Evolutionary conservation across 1,140 invertebrate species (phyloP).

Genomic region (Drosophila rhopaloa): DNA sequence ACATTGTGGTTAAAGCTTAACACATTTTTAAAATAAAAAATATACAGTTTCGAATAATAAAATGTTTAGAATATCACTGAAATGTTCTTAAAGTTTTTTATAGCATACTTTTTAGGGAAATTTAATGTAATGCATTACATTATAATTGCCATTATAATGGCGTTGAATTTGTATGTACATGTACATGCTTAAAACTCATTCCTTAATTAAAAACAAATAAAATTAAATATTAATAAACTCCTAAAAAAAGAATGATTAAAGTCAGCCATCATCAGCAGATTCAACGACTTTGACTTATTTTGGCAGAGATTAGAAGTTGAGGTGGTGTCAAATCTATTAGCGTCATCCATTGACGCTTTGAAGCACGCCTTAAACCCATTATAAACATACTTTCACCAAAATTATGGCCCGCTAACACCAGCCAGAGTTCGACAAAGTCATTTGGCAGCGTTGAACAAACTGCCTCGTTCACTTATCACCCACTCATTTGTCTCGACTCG

Average conservation of each 20-base stretch:
- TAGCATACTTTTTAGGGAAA: slow-evolving; percentile 10
- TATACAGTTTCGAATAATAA: no score
- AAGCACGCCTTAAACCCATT: slow-evolving; percentile 39
- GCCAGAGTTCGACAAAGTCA: slow-evolving; percentile 50
- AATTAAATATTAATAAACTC: background rate
- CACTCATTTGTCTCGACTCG: slow-evolving; percentile 62
- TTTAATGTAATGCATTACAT: no score
- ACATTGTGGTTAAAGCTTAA: no score
- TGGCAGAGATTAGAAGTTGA: slow-evolving; percentile 29
- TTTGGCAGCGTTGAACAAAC: slow-evolving; percentile 38
- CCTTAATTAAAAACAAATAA: background rate
- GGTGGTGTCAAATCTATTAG: slow-evolving; percentile 34
- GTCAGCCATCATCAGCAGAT: background rate
- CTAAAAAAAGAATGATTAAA: slow-evolving; percentile 1
- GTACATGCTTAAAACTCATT: no score
- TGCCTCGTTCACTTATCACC: slow-evolving; percentile 50
- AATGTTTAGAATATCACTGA: no score
- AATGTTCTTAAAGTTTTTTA: background rate
- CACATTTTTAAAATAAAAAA: no score
- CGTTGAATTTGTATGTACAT: no score
- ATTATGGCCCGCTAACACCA: slow-evolving; percentile 29
- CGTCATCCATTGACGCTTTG: slow-evolving; percentile 36
- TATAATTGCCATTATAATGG: no score
- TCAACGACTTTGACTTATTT: slow-evolving; percentile 2
- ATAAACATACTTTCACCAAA: slow-evolving; percentile 35